Percentiles rank a stretch among this genome's conserved stretches.
Evolutionary conservation across 2,113 vertebrate species (phyloP).

Genomic region (Pipa parva): DNA sequence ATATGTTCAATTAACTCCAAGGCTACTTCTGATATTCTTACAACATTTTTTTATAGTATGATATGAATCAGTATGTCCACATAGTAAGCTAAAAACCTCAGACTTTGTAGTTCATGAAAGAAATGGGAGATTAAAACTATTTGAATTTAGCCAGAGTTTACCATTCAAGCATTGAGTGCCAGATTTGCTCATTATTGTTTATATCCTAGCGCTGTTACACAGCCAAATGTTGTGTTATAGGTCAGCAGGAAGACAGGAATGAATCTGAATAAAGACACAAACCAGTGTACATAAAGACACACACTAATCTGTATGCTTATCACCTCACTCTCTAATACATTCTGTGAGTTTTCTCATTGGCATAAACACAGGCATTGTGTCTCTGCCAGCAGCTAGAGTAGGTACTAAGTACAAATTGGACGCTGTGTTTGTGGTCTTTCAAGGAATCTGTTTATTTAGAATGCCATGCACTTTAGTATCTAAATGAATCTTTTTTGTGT

Average conservation of each 20-base stretch:
- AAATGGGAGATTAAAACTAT: no score
- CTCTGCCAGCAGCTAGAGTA: slow-evolving; percentile 14
- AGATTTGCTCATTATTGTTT: not conserved
- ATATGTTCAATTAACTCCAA: no score
- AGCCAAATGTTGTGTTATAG: slow-evolving; percentile 22
- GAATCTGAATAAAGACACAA: slow-evolving; percentile 34
- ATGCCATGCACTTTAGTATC: not conserved
- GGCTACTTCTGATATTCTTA: no score
- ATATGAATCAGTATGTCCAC: no score
- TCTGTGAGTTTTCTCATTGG: slow-evolving; percentile 25
- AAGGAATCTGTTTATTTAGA: not conserved
- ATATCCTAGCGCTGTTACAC: slow-evolving; percentile 6
- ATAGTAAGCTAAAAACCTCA: no score
- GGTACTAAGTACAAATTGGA: slow-evolving; percentile 7
- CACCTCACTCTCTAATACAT: slow-evolving; percentile 6
- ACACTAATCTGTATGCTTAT: slow-evolving; percentile 33
- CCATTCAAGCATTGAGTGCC: no score
- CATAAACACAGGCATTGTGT: slow-evolving; percentile 29
- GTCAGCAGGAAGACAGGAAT: slow-evolving; percentile 24
- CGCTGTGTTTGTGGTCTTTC: not conserved
- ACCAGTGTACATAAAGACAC: slow-evolving; percentile 7
- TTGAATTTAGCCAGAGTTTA: no score
- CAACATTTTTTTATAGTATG: no score
- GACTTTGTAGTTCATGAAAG: no score
- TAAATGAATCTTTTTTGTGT: no score